These are phyloP conservation scores for Apodemia duryi DNA, from an alignment of 2,888 invertebrate genomes.

Conservation along the genomic window DNA sequence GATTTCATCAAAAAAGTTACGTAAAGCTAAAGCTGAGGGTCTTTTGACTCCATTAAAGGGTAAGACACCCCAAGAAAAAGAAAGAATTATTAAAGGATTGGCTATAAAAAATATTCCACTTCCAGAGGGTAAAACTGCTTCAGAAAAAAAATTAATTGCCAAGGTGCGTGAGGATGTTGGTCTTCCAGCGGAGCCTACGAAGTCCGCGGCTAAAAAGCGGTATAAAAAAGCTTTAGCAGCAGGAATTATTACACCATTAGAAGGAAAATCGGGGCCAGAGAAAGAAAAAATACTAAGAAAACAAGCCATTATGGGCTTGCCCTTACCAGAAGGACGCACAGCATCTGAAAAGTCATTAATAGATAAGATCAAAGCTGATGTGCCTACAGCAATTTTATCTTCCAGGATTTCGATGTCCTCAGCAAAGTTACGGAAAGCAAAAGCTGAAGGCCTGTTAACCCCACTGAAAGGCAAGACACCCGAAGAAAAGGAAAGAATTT, in stretches of 20 bases:
- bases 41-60: no score
- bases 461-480: constrained; percentile 31
- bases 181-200: constrained; percentile 30
- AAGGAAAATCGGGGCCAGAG: constrained; percentile 35
- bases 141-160: constrained; percentile 31
- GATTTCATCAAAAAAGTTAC: constrained; percentile 29
- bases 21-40: constrained; percentile 26
- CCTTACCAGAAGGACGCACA: constrained; percentile 30
- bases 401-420: neutral
- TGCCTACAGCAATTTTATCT: constrained; percentile 31
- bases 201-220: constrained; percentile 26
- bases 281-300: constrained; percentile 36
- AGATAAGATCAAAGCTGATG: constrained; percentile 29
- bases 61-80: no score
- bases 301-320: constrained; percentile 28
- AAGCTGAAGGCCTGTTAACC: constrained; percentile 30
- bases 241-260: constrained; percentile 34
- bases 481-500: constrained; percentile 29
- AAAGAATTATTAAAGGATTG: no score
- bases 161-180: constrained; percentile 28
- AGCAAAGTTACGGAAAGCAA: neutral
- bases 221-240: constrained; percentile 30
- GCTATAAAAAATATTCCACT: no score
- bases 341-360: constrained; percentile 32
- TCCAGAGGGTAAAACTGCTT: constrained; percentile 29